Evolutionary conservation across 92 coral and sea anemone species (phyloP), one percentile per base, ranked within the genome.

Genomic region (Palythoa grandis): DNA sequence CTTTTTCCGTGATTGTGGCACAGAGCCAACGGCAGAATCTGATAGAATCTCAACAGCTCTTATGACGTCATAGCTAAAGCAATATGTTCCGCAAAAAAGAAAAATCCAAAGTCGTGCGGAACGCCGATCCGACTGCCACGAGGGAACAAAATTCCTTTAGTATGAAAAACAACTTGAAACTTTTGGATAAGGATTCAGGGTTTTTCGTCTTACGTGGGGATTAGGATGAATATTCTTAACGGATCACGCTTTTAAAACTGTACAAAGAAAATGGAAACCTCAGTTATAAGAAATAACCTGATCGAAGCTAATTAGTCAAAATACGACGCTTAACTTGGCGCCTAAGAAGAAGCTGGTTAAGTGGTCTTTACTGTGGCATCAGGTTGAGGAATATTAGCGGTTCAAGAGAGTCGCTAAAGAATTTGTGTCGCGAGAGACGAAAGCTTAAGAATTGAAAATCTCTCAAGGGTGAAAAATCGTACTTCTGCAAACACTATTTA

Each of bases 301-400:
- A 69, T 69, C 10, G 37, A 12, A 52, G 13, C 61, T 54, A 76
- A 76, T 76, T 76, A 76, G 66, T 48, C 15, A 17, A 54, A 76
- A 43, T 75, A 75, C 63, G 48, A 76, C 40, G 68, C 37, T 69
- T 69, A 43, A 23, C 48, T 54, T 54, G 82, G 82, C 82, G 82
- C 82, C 82, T 52, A 5, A 53, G 17, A 17, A 76, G 29, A 35
- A 37, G 19, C 17, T 19, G 15, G 8, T 76, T 12, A 76, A 76
- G 82, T 76, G 50, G 50, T 75, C 19, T 75, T 10, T 22, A 9
- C 57, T 22, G 39, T 16, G 40, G 40, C n/a, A 75, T 75, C n/a
- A 15, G 38, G 61, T 24, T 54, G 65, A 19, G 22, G 69, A 23
- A 25, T 54, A 53, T 52, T 25, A 8, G 43, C 23, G 53, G 82